Evolutionary conservation across 1,140 invertebrate species (phyloP), one percentile per base, ranked within the genome.

Genomic region (Teleopsis dalmanni): DNA sequence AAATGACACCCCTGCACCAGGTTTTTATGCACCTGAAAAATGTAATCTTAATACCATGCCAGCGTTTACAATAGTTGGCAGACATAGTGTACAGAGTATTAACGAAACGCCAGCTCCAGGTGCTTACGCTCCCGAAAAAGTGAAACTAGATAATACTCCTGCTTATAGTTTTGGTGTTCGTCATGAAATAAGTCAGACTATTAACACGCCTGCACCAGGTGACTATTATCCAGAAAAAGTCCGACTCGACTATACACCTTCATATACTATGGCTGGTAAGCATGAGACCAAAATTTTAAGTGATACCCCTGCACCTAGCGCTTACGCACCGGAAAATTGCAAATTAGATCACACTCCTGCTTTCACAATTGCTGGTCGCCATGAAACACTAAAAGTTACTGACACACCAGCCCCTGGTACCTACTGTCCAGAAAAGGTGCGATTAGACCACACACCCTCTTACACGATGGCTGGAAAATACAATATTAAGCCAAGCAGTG

Each of bases 401-500:
- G 71, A 75, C 52, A 71, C 56, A 5, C 62, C 91, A 27, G 83
- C 85, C 54, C 78, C 90, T 56, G 76, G 88, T 61, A 75, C 82
- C 67, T 81, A 93, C 75, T 76, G 83, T 74, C 86, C 87, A 5
- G 87, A 91, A 57, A 84, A 85, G 62, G 79, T 80, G 10, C 75
- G 82, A 29, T 59, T 75, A 19, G 72, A 72, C 40, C 73, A 62
- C 50, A 62, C 77, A 29, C 78, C 79, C 14, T 73, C 77, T 53
- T 81, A 76, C 53, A 78, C 70, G 19, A 76, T 81, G 35, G 72
- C 72, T 33, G 70, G 75, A 16, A 80, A 78, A 60, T 50, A 58
- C 64, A 54, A 81, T 33, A 44, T 65, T 11, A 62, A 65, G 33
- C 80, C 78, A 58, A 70, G 73, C 41, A 75, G 72, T 42, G 74